A percentile compares a stretch with the other conserved stretches of the same genome.
Conservation (phyloP, 2,113 vertebrate species). For the Xiphophorus couchianus region DNA sequence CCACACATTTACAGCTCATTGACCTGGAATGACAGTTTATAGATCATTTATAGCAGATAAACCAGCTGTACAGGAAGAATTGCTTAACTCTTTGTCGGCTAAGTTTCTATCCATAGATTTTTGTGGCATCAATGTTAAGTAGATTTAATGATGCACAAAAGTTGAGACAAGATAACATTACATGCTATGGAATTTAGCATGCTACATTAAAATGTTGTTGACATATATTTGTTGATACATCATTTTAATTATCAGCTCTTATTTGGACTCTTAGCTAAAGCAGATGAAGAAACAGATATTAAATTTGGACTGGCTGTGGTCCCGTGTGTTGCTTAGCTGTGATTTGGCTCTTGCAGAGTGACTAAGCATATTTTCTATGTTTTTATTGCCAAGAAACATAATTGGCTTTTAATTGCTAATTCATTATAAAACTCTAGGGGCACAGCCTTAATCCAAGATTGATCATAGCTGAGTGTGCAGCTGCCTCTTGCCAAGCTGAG, state of each 20-base stretch:
- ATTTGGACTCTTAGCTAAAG: background rate
- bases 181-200: too few relatives aligned
- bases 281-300: conserved; percentile 13
- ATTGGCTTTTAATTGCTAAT: conserved; percentile 78
- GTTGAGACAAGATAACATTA: too few relatives aligned
- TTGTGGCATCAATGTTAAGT: too few relatives aligned
- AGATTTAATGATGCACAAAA: too few relatives aligned
- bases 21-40: too few relatives aligned
- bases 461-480: conserved; percentile 65
- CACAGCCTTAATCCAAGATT: conserved; percentile 60
- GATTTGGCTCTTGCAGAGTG: conserved; percentile 60
- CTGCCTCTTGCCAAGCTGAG: conserved; percentile 33
- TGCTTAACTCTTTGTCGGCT: too few relatives aligned
- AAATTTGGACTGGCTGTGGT: conserved; percentile 31
- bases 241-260: background rate
- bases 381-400: conserved; percentile 67
- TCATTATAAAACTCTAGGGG: conserved; percentile 64
- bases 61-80: too few relatives aligned
- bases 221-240: conserved; percentile 64
- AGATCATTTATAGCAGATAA: too few relatives aligned
- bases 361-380: conserved; percentile 51
- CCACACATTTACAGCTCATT: too few relatives aligned
- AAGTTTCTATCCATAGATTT: too few relatives aligned
- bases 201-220: too few relatives aligned
- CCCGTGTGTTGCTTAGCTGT: conserved; percentile 27